Conservation (phyloP, 2,797 vertebrate genomes). For the Apodemus agrarius region DNA sequence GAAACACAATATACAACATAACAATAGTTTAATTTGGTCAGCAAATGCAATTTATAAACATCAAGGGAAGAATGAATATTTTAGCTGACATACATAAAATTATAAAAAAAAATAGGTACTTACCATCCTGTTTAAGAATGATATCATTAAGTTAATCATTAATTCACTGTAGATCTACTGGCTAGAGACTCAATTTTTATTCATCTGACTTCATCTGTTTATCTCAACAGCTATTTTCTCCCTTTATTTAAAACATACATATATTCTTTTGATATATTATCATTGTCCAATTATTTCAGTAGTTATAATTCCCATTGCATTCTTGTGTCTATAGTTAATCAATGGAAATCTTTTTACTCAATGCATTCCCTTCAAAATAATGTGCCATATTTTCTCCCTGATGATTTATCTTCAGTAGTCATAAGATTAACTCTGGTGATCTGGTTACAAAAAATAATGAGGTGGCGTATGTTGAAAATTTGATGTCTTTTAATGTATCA, state of each 20-base stretch:
- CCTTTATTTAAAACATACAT: neutral
- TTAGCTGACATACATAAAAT: neutral
- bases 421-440: neutral
- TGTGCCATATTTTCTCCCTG: neutral
- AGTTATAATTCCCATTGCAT: neutral
- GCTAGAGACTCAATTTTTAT: neutral
- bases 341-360: neutral
- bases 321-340: neutral
- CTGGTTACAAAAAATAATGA: neutral
- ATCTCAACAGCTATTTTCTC: neutral
- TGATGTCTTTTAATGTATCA: neutral
- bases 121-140: neutral
- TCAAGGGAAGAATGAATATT: neutral
- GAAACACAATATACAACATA: neutral
- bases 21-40: neutral
- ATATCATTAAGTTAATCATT: neutral
- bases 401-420: neutral
- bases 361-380: neutral
- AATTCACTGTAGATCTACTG: neutral
- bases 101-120: neutral
- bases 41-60: neutral
- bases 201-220: neutral
- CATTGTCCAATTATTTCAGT: neutral
- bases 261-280: neutral
- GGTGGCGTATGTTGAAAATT: neutral